Conservation (phyloP, 2,888 invertebrate genomes). For the Scaptomyza polygonia region DNA sequence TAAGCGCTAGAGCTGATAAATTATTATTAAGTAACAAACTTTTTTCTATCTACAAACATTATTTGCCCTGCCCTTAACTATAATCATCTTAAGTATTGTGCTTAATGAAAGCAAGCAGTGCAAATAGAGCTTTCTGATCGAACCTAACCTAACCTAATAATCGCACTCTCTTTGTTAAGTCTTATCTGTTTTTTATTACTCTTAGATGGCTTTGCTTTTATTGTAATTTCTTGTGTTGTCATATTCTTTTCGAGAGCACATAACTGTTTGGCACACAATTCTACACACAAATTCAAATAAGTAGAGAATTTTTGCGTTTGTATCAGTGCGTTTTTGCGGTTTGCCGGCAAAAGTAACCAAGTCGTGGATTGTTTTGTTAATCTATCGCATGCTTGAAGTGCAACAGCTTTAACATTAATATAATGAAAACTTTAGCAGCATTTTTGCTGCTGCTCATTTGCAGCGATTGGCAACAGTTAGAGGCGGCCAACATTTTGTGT, state of each 20-base stretch:
- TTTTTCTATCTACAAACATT: neutral
- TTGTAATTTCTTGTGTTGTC: conserved; percentile 7
- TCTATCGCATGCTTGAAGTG: conserved; percentile 35
- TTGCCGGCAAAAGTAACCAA: conserved; percentile 15
- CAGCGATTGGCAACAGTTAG: conserved; percentile 23
- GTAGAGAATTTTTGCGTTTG: neutral
- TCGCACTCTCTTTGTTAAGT: neutral
- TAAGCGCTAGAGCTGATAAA: neutral
- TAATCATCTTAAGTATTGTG: neutral
- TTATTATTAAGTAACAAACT: neutral
- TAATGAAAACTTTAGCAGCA: conserved; percentile 26
- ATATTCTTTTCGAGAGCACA: conserved; percentile 2
- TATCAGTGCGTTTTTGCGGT: neutral
- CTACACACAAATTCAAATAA: conserved; percentile 5
- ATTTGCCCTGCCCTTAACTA: neutral
- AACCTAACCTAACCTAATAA: neutral
- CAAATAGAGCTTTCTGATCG: neutral
- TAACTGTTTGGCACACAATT: neutral
- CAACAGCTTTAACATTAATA: conserved; percentile 11
- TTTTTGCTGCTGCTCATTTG: conserved; percentile 17
- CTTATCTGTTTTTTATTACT: conserved; percentile 24
- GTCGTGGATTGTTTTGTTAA: conserved; percentile 39
- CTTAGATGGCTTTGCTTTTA: conserved; percentile 11
- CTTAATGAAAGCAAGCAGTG: conserved; percentile 1
- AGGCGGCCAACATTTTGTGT: conserved; percentile 59